Percentiles rank a stretch among this genome's conserved stretches.
These are phyloP conservation scores for Danaus chrysippus DNA, from an alignment of 2,888 invertebrate genomes.

Conservation along the genomic window DNA sequence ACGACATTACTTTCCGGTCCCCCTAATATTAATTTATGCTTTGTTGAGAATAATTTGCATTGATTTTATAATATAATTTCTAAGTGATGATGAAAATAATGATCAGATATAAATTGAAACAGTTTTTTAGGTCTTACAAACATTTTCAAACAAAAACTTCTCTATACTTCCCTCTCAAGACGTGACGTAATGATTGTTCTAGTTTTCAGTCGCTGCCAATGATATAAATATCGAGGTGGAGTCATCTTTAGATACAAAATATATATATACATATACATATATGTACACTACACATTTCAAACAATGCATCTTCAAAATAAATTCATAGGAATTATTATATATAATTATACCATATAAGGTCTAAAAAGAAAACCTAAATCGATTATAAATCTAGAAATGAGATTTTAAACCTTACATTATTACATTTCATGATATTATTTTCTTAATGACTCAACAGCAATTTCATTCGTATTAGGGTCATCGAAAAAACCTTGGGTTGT, in stretches of 20 bases:
- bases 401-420: too few species aligned
- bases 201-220: neutral
- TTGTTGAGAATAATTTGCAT: too few species aligned
- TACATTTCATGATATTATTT: neutral
- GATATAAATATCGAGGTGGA: neutral
- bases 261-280: too few species aligned
- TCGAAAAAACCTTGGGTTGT: slow-evolving; percentile 12
- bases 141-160: neutral
- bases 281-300: too few species aligned
- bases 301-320: too few species aligned
- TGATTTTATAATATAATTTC: neutral
- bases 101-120: neutral
- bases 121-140: too few species aligned
- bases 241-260: neutral
- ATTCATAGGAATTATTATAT: too few species aligned
- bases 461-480: slow-evolving; percentile 24
- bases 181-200: slow-evolving; percentile 4
- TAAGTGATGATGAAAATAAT: neutral
- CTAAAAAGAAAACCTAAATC: too few species aligned
- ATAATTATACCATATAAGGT: too few species aligned
- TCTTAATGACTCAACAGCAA: slow-evolving; percentile 1
- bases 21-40: too few species aligned
- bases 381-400: too few species aligned
- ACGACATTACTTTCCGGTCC: too few species aligned
- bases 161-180: neutral